Evolutionary conservation across 2,113 vertebrate genomes (phyloP).

Genomic region (Boulengeromyrus knoepffleri): DNA sequence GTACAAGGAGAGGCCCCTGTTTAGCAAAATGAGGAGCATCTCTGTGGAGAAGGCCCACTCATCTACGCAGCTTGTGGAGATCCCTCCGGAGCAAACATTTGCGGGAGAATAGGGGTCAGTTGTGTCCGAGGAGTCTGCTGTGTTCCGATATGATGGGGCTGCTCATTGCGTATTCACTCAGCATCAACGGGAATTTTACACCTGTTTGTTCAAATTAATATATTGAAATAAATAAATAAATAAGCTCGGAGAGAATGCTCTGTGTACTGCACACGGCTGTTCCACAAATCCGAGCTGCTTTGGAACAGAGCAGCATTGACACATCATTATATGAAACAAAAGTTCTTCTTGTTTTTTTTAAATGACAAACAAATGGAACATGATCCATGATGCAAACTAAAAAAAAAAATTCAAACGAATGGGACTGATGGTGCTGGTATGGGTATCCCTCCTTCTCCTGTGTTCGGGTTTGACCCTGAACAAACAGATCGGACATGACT

Average conservation of each 20-base stretch:
- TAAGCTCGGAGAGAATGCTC: neutral
- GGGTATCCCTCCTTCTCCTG: slow-evolving; percentile 13
- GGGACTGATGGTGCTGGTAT: neutral
- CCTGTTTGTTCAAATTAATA: slow-evolving; percentile 14
- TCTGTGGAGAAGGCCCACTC: neutral
- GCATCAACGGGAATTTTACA: neutral
- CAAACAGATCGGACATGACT: slow-evolving; percentile 24
- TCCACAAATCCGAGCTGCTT: neutral
- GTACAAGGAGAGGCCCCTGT: neutral
- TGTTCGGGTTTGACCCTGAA: slow-evolving; percentile 29
- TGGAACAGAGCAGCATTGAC: neutral
- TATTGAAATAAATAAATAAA: neutral
- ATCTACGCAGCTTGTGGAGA: neutral
- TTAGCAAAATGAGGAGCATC: neutral
- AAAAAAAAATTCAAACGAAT: neutral
- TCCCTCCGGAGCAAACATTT: neutral
- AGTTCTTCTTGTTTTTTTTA: neutral
- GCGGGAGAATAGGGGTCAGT: neutral
- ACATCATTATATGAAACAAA: neutral
- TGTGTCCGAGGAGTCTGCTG: neutral
- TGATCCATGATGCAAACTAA: neutral
- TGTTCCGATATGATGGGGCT: neutral
- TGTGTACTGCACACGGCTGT: too few species aligned
- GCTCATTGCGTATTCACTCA: neutral
- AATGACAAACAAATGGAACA: neutral